Evolutionary conservation across 2,888 invertebrate species (phyloP), one percentile per base, ranked within the genome.

Genomic region (Drosophila flavopinicola): DNA sequence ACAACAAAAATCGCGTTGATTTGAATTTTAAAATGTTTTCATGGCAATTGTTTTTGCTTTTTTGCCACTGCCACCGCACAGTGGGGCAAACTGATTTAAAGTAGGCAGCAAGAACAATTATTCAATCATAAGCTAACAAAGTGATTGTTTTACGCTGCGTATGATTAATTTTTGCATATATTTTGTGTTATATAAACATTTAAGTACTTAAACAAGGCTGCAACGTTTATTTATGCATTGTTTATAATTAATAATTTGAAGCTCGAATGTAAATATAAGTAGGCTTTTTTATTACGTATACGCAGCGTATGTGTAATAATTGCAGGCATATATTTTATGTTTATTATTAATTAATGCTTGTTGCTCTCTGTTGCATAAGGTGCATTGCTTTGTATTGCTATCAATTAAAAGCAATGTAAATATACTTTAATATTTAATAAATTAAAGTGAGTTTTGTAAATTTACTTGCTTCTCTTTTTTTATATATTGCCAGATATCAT

Each of bases 1-100:
- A 83, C 70, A 83, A 70, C 80, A 73, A 56, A 83, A 78, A 78
- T 83, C 80, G 86, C 84, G 83, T 85, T 85, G 86, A 83, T 83
- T 83, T 83, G 83, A 83, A 83, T 83, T 83, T 83, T 85, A 83
- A 83, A 83, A 83, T 83, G 76, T 83, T 83, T 68, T 83, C 75
- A 73, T 80, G 78, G 84, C 85, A 79, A 83, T 82, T 85, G 76
- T 59, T 66, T 61, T 65, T 44, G 41, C 60, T 52, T n/a, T 5
- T 44, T 54, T 49, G 39, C 24, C 39, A 20, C 45, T 70, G 45
- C 64, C 35, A 24, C 38, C 29, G 68, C 73, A 72, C 68, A 65
- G 65, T 73, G 73, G 63, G 17, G 10, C 57, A 42, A 33, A 27
- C 13, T 20, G 11, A 7, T 7, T 11, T 17, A 47, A 23, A 17